A percentile compares a stretch with the other conserved stretches of the same genome.
Evolutionary conservation across 2,888 invertebrate species (phyloP).

Genomic region (Diarsia rubi): DNA sequence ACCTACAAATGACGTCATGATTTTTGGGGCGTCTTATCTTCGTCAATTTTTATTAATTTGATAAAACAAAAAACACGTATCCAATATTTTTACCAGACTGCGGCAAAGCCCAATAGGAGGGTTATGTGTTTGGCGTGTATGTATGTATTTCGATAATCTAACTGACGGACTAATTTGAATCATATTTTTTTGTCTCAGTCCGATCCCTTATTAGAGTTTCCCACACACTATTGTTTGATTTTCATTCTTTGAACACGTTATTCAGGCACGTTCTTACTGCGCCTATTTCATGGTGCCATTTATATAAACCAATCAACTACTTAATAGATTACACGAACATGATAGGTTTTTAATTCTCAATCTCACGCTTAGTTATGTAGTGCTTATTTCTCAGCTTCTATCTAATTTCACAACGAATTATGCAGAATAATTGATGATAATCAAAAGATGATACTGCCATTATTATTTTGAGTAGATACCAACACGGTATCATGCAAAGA

Average conservation of each 20-base stretch:
- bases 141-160: too few relatives aligned
- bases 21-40: too few relatives aligned
- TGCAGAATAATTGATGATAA: slow-evolving; percentile 11
- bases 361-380: slow-evolving; percentile 63
- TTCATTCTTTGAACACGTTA: neutral
- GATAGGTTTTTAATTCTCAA: slow-evolving; percentile 50
- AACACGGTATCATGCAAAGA: slow-evolving; percentile 28
- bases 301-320: neutral
- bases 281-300: neutral
- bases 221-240: too few relatives aligned
- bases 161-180: too few relatives aligned
- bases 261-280: neutral
- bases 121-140: too few relatives aligned
- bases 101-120: too few relatives aligned
- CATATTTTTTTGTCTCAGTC: too few relatives aligned
- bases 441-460: slow-evolving; percentile 36
- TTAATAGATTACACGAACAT: neutral
- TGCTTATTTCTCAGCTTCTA: slow-evolving; percentile 28
- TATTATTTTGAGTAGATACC: slow-evolving; percentile 40
- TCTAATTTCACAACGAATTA: slow-evolving; percentile 52
- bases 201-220: too few relatives aligned
- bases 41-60: too few relatives aligned
- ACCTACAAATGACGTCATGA: too few relatives aligned
- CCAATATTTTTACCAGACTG: too few relatives aligned
- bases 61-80: too few relatives aligned